These are phyloP conservation scores for Rambutsinella grinnellia DNA, from an alignment of 2,888 invertebrate species.

Conservation along the genomic window DNA sequence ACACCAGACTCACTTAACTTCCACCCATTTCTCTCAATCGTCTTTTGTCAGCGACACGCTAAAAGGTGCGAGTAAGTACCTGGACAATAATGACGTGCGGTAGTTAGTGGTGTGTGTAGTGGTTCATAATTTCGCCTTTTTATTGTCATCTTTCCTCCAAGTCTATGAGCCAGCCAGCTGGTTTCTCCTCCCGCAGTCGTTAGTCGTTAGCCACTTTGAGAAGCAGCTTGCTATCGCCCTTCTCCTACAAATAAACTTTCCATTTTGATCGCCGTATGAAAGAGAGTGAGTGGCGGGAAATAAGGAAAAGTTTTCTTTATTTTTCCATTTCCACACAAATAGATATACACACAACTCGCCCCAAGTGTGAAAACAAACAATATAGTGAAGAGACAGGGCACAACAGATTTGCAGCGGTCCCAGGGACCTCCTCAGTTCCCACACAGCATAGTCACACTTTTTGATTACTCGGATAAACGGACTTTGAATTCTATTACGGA, in stretches of 20 bases:
- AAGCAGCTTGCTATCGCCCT: background rate
- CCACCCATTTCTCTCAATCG: background rate
- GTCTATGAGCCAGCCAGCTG: background rate
- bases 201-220: background rate
- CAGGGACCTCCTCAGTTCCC: background rate
- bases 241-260: background rate
- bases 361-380: conserved; percentile 12
- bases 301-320: background rate
- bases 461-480: background rate
- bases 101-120: background rate
- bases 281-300: background rate
- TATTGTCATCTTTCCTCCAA: background rate
- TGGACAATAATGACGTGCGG: background rate
- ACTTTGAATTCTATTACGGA: background rate
- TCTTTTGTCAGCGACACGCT: background rate
- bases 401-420: background rate
- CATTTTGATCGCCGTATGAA: background rate
- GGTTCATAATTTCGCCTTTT: background rate
- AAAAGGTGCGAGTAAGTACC: background rate
- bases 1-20: background rate
- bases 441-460: background rate
- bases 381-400: background rate
- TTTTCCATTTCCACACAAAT: too few species aligned
- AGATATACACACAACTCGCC: conserved; percentile 32
- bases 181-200: background rate